phyloP scores from a whole-genome alignment of 1,140 invertebrate species.

The Drosophila nebulosa region DNA sequence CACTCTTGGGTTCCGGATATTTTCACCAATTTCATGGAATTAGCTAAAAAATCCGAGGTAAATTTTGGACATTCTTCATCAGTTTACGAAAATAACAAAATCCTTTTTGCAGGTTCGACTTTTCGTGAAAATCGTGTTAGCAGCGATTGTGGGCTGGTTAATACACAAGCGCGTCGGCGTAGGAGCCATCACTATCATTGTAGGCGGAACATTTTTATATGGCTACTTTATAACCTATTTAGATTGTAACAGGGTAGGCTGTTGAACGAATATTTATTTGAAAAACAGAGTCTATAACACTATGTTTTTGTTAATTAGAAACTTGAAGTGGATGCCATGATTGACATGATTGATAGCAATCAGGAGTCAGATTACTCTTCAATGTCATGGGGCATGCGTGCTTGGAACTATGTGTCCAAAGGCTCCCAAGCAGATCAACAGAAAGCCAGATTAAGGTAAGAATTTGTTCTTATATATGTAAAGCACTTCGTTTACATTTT shows the following conservation, averaged over 20 bases:
- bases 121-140: conserved; percentile 28
- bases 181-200: conserved; percentile 28
- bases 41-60: conserved; percentile 61
- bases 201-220: conserved; percentile 40
- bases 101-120: conserved; percentile 50
- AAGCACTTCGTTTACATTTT: background rate
- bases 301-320: conserved; percentile 37
- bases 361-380: conserved; percentile 1
- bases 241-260: conserved; percentile 68
- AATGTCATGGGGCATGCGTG: conserved; percentile 12
- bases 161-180: conserved; percentile 40
- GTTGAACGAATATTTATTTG: background rate
- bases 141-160: conserved; percentile 36
- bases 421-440: conserved; percentile 1
- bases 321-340: conserved; percentile 55
- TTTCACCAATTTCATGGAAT: conserved; percentile 38
- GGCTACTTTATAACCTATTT: conserved; percentile 70
- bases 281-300: background rate
- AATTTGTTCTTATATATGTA: background rate
- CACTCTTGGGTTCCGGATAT: conserved; percentile 48
- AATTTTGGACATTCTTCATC: background rate
- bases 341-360: conserved; percentile 53
- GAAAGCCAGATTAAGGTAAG: conserved; percentile 40
- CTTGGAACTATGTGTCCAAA: conserved; percentile 10
- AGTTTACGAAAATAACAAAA: background rate